These are phyloP conservation scores for Melanostoma mellinum DNA, from an alignment of 2,888 invertebrate genomes.

Conservation along the genomic window DNA sequence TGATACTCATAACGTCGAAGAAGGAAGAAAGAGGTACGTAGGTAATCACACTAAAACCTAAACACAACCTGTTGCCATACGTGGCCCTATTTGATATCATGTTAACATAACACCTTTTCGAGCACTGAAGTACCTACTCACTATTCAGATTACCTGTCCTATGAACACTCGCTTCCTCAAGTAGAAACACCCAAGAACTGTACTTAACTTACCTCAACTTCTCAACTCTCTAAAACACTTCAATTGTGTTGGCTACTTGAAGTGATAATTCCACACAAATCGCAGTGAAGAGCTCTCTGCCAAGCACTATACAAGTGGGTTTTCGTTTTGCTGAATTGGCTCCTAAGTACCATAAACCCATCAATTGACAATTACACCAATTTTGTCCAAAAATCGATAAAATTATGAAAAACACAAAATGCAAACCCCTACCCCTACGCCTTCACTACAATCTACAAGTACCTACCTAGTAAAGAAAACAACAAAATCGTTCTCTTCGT, in stretches of 20 bases:
- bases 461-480: constrained; percentile 29
- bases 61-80: no score
- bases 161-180: constrained; percentile 22
- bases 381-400: constrained; percentile 71
- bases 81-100: no score
- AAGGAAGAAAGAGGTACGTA: no score
- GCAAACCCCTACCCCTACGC: neutral
- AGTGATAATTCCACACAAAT: constrained; percentile 75
- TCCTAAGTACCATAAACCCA: constrained; percentile 71
- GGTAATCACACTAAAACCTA: no score
- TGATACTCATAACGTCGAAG: no score
- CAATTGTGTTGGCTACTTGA: constrained; percentile 68
- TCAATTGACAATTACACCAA: constrained; percentile 73
- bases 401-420: constrained; percentile 35
- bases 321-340: constrained; percentile 61
- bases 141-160: no score
- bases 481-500: neutral
- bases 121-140: no score
- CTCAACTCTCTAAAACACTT: constrained; percentile 61
- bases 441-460: constrained; percentile 29
- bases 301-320: constrained; percentile 65
- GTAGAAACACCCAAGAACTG: constrained; percentile 2
- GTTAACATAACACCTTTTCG: no score
- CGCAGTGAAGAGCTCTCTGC: constrained; percentile 61
- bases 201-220: constrained; percentile 50